Percentiles rank a stretch among this genome's conserved stretches.
phyloP scores from a whole-genome alignment of 2,888 invertebrate genomes.

The Drosophila quinaria region DNA sequence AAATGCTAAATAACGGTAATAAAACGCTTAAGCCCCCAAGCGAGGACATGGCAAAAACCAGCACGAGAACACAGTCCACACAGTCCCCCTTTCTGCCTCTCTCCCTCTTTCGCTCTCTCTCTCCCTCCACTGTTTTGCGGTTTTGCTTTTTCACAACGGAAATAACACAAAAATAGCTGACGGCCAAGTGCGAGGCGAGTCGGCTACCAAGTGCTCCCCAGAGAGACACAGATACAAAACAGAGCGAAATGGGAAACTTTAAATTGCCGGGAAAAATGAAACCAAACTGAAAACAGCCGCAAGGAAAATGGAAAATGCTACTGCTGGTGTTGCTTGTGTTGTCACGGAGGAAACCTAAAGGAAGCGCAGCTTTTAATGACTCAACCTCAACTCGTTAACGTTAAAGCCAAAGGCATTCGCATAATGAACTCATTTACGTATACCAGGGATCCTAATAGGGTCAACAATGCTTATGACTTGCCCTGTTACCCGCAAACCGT shows the following conservation, averaged over 20 bases:
- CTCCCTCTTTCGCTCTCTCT: background rate
- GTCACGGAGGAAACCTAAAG: slow-evolving; percentile 29
- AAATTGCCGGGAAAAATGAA: slow-evolving; percentile 43
- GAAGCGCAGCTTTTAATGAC: slow-evolving; percentile 74
- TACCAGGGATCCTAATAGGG: slow-evolving; percentile 41
- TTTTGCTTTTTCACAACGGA: slow-evolving; percentile 63
- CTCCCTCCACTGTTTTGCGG: slow-evolving; percentile 37
- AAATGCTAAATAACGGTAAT: slow-evolving; percentile 83
- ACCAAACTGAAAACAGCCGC: slow-evolving; percentile 43
- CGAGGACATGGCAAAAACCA: slow-evolving; percentile 56
- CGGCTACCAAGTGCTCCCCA: slow-evolving; percentile 69
- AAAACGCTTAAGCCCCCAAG: slow-evolving; percentile 81
- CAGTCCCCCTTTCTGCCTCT: too few species aligned
- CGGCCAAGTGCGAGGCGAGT: slow-evolving; percentile 60
- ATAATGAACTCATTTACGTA: slow-evolving; percentile 74
- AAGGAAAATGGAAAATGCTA: slow-evolving; percentile 50
- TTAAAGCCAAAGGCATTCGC: slow-evolving; percentile 71
- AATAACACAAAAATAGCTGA: slow-evolving; percentile 81
- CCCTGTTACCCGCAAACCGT: background rate
- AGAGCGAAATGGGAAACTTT: slow-evolving; percentile 17
- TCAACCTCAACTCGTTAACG: slow-evolving; percentile 75
- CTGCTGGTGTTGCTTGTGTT: slow-evolving; percentile 21
- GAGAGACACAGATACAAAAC: slow-evolving; percentile 21
- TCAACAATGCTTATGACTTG: slow-evolving; percentile 36
- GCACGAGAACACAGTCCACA: slow-evolving; percentile 36